phyloP scores from a whole-genome alignment of 2,888 invertebrate species.

The Glaucopsyche alexis region DNA sequence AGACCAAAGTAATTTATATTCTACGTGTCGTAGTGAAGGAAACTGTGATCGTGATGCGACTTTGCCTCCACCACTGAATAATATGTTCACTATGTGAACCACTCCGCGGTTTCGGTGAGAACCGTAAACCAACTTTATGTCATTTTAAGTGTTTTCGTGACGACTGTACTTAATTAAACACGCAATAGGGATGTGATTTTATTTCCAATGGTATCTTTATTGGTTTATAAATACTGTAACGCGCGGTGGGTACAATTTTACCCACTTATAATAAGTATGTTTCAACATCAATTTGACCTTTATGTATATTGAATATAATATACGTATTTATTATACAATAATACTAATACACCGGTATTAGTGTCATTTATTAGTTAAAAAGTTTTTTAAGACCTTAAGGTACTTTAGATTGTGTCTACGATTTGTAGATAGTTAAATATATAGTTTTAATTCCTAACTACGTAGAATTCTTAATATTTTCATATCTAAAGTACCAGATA shows the following conservation, averaged over 20 bases:
- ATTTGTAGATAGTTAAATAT: no score
- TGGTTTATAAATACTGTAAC: conserved; percentile 7
- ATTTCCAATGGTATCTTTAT: conserved; percentile 15
- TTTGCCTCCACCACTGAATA: background rate
- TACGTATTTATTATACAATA: no score
- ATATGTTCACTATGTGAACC: conserved; percentile 20
- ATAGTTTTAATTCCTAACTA: no score
- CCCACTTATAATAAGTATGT: no score
- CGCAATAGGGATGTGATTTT: conserved; percentile 21
- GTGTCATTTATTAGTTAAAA: no score
- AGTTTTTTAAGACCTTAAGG: no score
- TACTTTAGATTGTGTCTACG: no score
- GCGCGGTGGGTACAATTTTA: background rate
- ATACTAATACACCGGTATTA: no score
- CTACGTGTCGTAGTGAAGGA: background rate
- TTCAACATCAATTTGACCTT: no score
- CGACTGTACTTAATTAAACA: conserved; percentile 17
- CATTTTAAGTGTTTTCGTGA: conserved; percentile 26
- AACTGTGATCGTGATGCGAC: background rate
- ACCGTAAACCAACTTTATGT: conserved; percentile 11
- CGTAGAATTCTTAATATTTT: background rate
- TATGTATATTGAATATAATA: no score
- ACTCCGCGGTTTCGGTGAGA: conserved; percentile 24
- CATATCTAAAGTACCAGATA: background rate
- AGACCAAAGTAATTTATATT: background rate